Percentiles rank a stretch among this genome's conserved stretches.
Conservation (phyloP, 2,888 invertebrate species). For the Acrobasis suavella region DNA sequence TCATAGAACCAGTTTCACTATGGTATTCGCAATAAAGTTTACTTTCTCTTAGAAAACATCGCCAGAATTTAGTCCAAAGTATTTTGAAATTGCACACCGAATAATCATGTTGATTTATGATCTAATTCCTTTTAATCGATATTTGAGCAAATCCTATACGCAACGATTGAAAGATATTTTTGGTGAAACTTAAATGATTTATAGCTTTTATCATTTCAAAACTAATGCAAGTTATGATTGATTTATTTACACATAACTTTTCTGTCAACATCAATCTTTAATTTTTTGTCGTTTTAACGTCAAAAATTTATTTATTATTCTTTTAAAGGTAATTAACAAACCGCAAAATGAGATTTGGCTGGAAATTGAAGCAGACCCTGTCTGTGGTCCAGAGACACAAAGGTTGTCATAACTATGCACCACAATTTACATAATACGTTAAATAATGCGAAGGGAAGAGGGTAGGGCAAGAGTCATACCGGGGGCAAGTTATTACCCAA, state of each 20-base stretch:
- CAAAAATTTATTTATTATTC: no score
- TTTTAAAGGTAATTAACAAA: no score
- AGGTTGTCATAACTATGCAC: no score
- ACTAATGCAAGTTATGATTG: not conserved
- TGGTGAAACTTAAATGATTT: not conserved
- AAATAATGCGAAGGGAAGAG: no score
- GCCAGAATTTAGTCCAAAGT: constrained; percentile 46
- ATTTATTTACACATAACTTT: not conserved
- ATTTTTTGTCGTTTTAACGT: no score
- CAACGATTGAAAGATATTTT: not conserved
- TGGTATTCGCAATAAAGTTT: constrained; percentile 71
- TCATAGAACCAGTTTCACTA: constrained; percentile 63
- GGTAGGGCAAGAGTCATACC: no score
- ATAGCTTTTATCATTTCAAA: not conserved
- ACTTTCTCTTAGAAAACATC: constrained; percentile 75
- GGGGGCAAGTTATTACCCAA: no score
- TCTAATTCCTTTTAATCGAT: constrained; percentile 37
- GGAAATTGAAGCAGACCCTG: no score
- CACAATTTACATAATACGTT: no score
- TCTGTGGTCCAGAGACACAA: no score
- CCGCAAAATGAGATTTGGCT: no score
- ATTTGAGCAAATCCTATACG: constrained; percentile 1
- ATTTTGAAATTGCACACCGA: constrained; percentile 52
- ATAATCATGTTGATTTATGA: constrained; percentile 68
- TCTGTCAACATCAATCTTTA: no score